Evolutionary conservation across 2,113 vertebrate genomes (phyloP).

Genomic region (Potamarius usumacintae): DNA sequence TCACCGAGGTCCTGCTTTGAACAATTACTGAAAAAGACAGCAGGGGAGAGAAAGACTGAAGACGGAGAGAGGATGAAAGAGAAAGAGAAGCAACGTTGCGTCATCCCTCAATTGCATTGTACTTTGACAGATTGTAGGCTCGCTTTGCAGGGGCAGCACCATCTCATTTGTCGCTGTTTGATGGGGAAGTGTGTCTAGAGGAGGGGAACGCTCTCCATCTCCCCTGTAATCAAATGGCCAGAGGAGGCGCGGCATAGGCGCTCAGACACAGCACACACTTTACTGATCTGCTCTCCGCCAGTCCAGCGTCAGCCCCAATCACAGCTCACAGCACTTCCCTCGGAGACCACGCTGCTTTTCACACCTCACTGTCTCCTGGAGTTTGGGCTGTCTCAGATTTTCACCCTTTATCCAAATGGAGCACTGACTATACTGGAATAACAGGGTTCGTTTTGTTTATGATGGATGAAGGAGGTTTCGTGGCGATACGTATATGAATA

Average conservation of each 20-base stretch:
- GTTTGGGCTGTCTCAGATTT: background rate
- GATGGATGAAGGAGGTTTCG: background rate
- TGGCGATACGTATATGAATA: background rate
- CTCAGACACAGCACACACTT: conserved; percentile 20
- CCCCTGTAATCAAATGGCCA: conserved; percentile 82
- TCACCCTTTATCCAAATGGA: background rate
- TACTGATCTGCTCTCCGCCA: conserved; percentile 86
- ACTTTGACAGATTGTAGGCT: conserved; percentile 93
- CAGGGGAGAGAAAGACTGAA: background rate
- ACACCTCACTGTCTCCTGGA: conserved; percentile 4
- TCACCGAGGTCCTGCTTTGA: background rate
- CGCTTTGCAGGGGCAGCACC: conserved; percentile 87
- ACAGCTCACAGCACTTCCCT: conserved; percentile 79
- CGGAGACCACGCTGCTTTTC: conserved; percentile 70
- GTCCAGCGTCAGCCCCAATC: conserved; percentile 79
- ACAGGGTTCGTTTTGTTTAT: too few species aligned
- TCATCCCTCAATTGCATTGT: conserved; percentile 87
- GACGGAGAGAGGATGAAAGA: background rate
- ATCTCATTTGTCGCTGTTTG: conserved; percentile 91
- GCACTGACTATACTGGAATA: background rate
- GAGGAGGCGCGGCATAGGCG: conserved; percentile 61
- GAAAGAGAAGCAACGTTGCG: conserved; percentile 74
- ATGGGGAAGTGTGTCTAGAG: conserved; percentile 84
- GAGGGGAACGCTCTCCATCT: conserved; percentile 83
- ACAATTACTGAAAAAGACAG: background rate